Evolutionary conservation across 2,888 invertebrate species (phyloP), one percentile per base, ranked within the genome.

Genomic region (Napeogenes inachia): DNA sequence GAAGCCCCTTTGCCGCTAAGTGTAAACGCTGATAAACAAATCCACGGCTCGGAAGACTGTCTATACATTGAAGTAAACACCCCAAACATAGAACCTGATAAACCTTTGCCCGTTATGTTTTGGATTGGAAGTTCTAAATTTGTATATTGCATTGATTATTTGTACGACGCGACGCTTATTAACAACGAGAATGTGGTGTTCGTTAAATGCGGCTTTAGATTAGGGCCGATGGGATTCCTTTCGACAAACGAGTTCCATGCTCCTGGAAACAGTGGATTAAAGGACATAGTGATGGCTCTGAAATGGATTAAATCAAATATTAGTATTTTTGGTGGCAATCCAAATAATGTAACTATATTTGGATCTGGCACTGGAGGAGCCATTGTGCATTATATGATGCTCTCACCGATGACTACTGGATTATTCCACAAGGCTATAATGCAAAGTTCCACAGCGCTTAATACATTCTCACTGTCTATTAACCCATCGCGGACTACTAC

Each of bases 101-200:
- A 87, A 67, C 81, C 73, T 13, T 71, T 86, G 70, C 91, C 92
- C 35, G 91, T 92, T 2, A 88, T 92, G 88, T 88, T 92, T 65
- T 91, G 88, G 85, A 84, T 91, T 59, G 89, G 91, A 62, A 79
- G 86, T 56, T 89, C 75, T 66, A 76, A 74, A 35, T 91, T 82
- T 70, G 60, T 76, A 35, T 70, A 67, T 54, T 75, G 75, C 53
- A 67, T 82, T 46, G 88, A 89, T 61, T 64, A 73, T 10, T 65
- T 76, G n/a, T 80, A 80, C 61, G 89, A 91, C 64, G 80, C 87
- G 46, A 76, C 81, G 38, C 74, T 85, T 59, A 73, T 91, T 33
- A 79, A 76, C 50, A 73, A 83, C 57, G 74, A 85, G 71, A 74
- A 78, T 64, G 72, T 89, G 54, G 77, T 92, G 33, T 84, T 84